phyloP scores from a whole-genome alignment of 2,113 vertebrate genomes.

The Daubentonia madagascariensis region DNA sequence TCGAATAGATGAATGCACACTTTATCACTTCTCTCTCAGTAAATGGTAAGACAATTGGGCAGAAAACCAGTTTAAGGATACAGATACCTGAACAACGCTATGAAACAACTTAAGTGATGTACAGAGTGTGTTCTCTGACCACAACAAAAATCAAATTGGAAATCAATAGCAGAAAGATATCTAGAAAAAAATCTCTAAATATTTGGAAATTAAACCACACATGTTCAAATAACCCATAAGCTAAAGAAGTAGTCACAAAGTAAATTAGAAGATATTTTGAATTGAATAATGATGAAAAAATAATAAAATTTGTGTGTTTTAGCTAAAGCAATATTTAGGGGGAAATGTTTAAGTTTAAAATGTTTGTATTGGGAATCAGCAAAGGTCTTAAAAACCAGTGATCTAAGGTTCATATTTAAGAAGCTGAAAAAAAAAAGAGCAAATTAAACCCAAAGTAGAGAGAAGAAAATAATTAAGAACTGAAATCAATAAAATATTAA shows the following conservation, averaged over 20 bases:
- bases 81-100: not conserved
- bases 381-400: not conserved
- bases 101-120: not conserved
- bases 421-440: not conserved
- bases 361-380: not conserved
- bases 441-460: not conserved
- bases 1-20: not conserved
- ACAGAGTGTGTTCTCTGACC: not conserved
- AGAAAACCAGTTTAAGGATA: not conserved
- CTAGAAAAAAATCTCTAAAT: not conserved
- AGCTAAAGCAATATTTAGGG: not conserved
- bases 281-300: not conserved
- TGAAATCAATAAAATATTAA: not conserved
- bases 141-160: not conserved
- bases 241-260: not conserved
- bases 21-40: not conserved
- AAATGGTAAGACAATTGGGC: not conserved
- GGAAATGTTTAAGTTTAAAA: not conserved
- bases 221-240: not conserved
- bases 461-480: not conserved
- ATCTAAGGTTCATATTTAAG: not conserved
- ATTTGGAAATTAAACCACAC: not conserved
- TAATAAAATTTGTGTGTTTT: not conserved
- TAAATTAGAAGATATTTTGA: not conserved
- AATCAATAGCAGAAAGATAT: not conserved